These are phyloP conservation scores for Rhinichthys osculus DNA, from an alignment of 2,797 vertebrate species.

Conservation along the genomic window DNA sequence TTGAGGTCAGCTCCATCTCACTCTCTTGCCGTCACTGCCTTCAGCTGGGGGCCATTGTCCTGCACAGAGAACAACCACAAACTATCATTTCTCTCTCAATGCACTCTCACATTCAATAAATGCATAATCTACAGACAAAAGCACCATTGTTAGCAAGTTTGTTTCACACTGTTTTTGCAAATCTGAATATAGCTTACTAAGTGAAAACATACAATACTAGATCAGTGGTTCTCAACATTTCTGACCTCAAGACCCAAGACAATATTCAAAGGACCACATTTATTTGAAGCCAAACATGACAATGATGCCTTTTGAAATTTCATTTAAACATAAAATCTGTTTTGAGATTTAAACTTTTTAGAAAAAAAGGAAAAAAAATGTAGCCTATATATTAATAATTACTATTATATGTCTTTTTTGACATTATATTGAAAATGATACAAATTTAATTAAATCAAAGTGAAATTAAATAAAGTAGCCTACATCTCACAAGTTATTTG, in stretches of 20 bases:
- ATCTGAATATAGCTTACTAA: slow-evolving; percentile 3
- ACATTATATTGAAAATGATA: neutral
- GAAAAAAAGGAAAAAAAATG: neutral
- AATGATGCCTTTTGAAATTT: neutral
- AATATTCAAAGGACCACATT: neutral
- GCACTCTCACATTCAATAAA: slow-evolving; percentile 40
- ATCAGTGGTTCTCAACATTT: neutral
- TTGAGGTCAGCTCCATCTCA: slow-evolving; percentile 59
- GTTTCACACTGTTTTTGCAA: slow-evolving; percentile 24
- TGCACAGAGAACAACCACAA: slow-evolving; percentile 59
- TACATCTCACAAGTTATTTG: neutral
- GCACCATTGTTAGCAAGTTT: slow-evolving; percentile 42
- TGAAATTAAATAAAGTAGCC: neutral
- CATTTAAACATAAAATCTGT: neutral
- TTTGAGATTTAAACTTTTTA: neutral
- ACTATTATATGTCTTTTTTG: neutral
- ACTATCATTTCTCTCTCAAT: slow-evolving; percentile 44
- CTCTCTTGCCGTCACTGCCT: slow-evolving; percentile 31
- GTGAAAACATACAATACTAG: neutral
- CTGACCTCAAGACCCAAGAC: slow-evolving; percentile 7
- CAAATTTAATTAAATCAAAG: neutral
- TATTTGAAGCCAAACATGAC: neutral
- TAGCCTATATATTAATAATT: neutral
- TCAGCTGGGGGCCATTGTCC: slow-evolving; percentile 74
- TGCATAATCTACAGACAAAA: slow-evolving; percentile 41